Evolutionary conservation across 2,797 vertebrate genomes (phyloP).

Genomic region (Caiman crocodilus): DNA sequence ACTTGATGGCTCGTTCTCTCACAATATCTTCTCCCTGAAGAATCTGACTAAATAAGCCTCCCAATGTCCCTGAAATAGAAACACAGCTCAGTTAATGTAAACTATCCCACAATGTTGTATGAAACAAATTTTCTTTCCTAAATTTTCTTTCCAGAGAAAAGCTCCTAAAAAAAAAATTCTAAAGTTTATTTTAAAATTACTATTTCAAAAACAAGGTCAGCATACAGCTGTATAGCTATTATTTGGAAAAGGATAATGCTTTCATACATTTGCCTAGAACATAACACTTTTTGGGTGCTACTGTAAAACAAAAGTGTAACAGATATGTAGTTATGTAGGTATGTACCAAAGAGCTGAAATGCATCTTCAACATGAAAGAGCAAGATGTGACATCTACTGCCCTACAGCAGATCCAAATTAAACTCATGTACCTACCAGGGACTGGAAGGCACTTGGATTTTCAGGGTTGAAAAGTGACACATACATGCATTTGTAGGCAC

Average conservation of each 20-base stretch:
- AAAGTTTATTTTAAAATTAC: background rate
- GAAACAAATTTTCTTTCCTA: background rate
- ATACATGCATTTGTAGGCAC: no score
- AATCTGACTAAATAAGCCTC: constrained; percentile 97
- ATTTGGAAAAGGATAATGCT: background rate
- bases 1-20: constrained; percentile 95
- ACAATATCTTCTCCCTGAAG: constrained; percentile 98
- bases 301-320: background rate
- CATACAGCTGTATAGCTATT: background rate
- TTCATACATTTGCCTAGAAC: background rate
- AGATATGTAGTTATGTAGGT: background rate
- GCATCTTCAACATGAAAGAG: background rate
- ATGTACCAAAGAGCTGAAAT: background rate
- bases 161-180: background rate
- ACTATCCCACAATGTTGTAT: background rate
- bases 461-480: no score
- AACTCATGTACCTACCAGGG: background rate
- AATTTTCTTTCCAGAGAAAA: background rate
- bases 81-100: accelerated
- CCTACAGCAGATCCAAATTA: background rate
- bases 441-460: background rate
- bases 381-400: no score
- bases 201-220: background rate
- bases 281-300: background rate
- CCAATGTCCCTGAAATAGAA: constrained; percentile 89